Base-by-base conservation (phyloP, 2,113 vertebrate genomes). In the Urocolius indicus region DNA sequence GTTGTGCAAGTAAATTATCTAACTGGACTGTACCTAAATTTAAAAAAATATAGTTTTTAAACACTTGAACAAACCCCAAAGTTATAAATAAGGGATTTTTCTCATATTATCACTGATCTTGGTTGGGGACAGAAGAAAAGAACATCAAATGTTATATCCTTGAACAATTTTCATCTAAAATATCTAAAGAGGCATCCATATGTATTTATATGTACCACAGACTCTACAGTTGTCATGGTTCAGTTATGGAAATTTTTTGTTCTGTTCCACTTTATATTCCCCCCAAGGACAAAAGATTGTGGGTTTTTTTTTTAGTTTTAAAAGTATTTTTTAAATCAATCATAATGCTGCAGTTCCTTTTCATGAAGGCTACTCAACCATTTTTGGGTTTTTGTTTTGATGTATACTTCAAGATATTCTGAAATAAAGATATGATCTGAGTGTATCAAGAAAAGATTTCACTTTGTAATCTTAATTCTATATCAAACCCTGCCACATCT, bases 401-500 rank as follows among this genome's bases (percentile, higher is more conserved):
- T 22, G 8, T 63, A 34, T 82, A 63, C 10, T 90, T 95, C 69
- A 71, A 90, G 69, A 62, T 68, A 66, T 30, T 90, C 62, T 80
- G 84, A 91, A 94, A 95, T 93, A 93, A 90, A 84, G 22, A 54
- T 61, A 71, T 26, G 68, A 75, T 88, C 77, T 93, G 48, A 81
- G 74, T 59, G 5, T 49, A 87, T 86, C 32, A n/a, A 86, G 23
- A 23, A 90, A 84, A 85, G 65, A 58, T 24, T 83, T 66, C 29
- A 74, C 13, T 89, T 11, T 87, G 18, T 77, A 73, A 62, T 73
- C 59, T 94, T 91, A 90, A 94, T 54, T 87, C 29, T 46, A 77
- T 74, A 95, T 48, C 24, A 95, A 95, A 95, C 65, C 52, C 94
- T 93, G 80, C 58, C 72, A 89, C 38, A 95, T 94, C 86, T 89